A percentile compares a stretch with the other conserved stretches of the same genome.
Conservation (phyloP, 2,113 vertebrate genomes). For the Motacilla tschutschensis region DNA sequence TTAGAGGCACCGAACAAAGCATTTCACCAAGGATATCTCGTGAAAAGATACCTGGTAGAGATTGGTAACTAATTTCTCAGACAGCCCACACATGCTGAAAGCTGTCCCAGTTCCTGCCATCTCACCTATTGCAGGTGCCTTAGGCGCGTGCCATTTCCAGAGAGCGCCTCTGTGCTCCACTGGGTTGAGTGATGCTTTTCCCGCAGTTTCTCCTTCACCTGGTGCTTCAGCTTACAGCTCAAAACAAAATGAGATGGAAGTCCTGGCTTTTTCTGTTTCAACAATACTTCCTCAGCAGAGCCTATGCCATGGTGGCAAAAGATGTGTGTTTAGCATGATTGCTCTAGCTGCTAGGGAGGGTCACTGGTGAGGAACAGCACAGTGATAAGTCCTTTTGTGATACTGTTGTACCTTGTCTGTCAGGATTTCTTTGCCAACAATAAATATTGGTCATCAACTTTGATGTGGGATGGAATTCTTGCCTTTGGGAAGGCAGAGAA, state of each 20-base stretch:
- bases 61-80: background rate
- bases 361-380: background rate
- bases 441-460: background rate
- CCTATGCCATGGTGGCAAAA: background rate
- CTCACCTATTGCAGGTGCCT: background rate
- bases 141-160: background rate
- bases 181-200: background rate
- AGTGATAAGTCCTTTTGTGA: background rate
- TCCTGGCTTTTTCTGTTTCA: background rate
- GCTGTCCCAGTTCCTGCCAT: background rate
- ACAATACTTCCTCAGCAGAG: background rate
- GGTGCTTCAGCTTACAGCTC: background rate
- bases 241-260: background rate
- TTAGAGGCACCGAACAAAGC: background rate
- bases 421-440: background rate
- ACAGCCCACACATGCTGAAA: background rate
- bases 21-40: background rate
- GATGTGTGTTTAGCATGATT: background rate
- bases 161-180: background rate
- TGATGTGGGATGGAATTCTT: background rate
- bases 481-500: background rate
- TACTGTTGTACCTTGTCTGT: background rate
- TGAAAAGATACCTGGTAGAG: background rate
- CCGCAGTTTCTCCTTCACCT: background rate
- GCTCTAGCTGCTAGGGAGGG: background rate